Base-by-base conservation (phyloP, 2,888 invertebrate genomes). In the Podotricha telesiphe region DNA sequence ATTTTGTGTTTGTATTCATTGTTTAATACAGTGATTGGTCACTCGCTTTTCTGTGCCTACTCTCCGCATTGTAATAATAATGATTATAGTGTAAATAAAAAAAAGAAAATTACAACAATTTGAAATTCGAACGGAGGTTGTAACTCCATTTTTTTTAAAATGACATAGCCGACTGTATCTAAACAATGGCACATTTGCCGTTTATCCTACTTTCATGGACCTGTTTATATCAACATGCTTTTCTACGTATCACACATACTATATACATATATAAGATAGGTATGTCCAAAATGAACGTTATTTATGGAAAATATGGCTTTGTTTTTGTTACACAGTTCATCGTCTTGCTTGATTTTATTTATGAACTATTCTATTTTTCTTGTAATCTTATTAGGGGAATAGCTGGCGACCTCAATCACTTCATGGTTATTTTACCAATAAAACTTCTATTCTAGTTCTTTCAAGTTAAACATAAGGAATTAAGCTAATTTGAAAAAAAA, bases 291-390 rank as follows among this genome's bases (percentile, higher is more conserved):
- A 37, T 37, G 17, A 34, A 55, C 3, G 34, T 70, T 74, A 76
- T 68, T 74, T 79, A 77, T 75, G 72, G 82, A 78, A 85, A 81
- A 85, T 85, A 87, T 86, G 74, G 78, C 80, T 79, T 84, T 88
- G 86, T 88, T 88, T 87, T 86, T 78, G 80, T 80, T 64, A 66
- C 66, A 67, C 73, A 76, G 76, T 76, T 77, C 73, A 76, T 77
- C 72, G 68, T 63, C 65, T 66, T 73, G 67, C 72, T 78, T 76
- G 74, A 69, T 53, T 62, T 64, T 68, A 66, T 65, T 70, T 69
- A 66, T 66, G 22, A 63, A 68, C 56, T 64, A 65, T 51, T 65
- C 71, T 69, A 65, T 61, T 67, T 19, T 65, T 64, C 67, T 63
- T 50, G 51, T 67, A 72, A 71, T 71, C 66, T 73, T 65, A 63